These are phyloP conservation scores for Tichodroma muraria DNA, from an alignment of 2,113 vertebrate genomes.

Conservation along the genomic window DNA sequence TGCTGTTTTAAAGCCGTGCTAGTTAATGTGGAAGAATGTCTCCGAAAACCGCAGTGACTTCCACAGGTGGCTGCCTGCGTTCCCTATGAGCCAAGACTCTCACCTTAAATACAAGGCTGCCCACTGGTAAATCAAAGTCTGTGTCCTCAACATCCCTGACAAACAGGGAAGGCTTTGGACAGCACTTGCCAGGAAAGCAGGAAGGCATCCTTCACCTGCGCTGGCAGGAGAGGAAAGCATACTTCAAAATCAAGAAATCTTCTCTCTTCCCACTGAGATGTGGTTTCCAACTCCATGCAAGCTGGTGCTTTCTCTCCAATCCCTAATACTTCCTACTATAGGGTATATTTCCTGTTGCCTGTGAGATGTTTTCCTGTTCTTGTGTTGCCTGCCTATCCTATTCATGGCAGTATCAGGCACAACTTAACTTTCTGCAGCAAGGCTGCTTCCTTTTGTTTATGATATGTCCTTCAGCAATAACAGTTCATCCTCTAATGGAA, in stretches of 20 bases:
- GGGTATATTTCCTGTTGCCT: not conserved
- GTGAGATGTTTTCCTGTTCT: too few species aligned
- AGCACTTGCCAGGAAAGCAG: accelerated
- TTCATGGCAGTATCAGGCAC: not conserved
- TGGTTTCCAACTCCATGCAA: not conserved
- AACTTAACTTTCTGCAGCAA: not conserved
- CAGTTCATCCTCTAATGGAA: not conserved
- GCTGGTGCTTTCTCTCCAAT: not conserved
- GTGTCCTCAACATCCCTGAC: not conserved
- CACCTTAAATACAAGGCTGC: not conserved
- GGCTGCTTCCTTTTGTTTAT: not conserved
- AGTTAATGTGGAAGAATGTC: too few species aligned
- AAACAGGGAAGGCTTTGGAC: not conserved
- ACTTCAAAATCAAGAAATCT: not conserved
- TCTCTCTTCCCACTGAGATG: not conserved
- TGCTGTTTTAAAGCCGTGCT: not conserved
- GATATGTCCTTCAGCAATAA: not conserved
- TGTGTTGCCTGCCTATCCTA: too few species aligned
- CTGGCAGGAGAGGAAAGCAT: not conserved
- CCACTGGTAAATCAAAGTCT: not conserved
- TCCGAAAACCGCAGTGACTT: not conserved
- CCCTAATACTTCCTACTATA: too few species aligned
- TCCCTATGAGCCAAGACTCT: not conserved
- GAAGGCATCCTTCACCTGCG: accelerated
- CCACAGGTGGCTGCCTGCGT: not conserved